These are phyloP conservation scores for Oryzaephilus surinamensis DNA, from an alignment of 1,140 invertebrate genomes.

Conservation along the genomic window DNA sequence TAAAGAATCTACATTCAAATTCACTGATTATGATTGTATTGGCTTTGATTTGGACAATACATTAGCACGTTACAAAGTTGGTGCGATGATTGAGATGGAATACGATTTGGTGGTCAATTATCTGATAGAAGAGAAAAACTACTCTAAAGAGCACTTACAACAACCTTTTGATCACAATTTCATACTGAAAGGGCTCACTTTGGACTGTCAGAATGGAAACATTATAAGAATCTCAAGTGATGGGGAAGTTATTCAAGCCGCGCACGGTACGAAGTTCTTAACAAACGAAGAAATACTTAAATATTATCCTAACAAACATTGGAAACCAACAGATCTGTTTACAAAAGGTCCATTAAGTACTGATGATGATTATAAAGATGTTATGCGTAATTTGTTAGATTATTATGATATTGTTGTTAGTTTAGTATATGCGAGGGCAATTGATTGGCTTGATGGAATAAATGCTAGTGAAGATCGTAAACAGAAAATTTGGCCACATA, in stretches of 20 bases:
- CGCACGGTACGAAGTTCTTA: constrained; percentile 58
- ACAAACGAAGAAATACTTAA: constrained; percentile 45
- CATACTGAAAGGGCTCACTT: constrained; percentile 60
- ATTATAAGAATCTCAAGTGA: constrained; percentile 51
- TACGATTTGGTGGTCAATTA: constrained; percentile 53
- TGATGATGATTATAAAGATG: constrained; percentile 49
- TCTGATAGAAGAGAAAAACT: constrained; percentile 51
- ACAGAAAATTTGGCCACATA: constrained; percentile 57
- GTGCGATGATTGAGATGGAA: constrained; percentile 48
- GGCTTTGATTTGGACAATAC: constrained; percentile 77
- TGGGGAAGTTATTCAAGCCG: constrained; percentile 53
- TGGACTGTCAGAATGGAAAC: constrained; percentile 66
- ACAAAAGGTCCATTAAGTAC: constrained; percentile 44
- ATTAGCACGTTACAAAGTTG: constrained; percentile 55
- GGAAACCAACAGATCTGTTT: constrained; percentile 47
- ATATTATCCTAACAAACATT: constrained; percentile 49
- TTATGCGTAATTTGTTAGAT: constrained; percentile 58
- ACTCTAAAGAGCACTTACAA: constrained; percentile 42
- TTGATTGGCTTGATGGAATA: constrained; percentile 56
- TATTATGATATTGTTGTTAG: constrained; percentile 64
- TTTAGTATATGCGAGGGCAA: constrained; percentile 57
- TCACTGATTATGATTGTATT: constrained; percentile 62
- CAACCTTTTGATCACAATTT: constrained; percentile 50
- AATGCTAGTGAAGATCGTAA: constrained; percentile 27
- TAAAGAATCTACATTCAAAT: constrained; percentile 41